A percentile compares a stretch with the other conserved stretches of the same genome.
These are phyloP conservation scores for Lepus americanus DNA, from an alignment of 2,113 vertebrate species.

Conservation along the genomic window DNA sequence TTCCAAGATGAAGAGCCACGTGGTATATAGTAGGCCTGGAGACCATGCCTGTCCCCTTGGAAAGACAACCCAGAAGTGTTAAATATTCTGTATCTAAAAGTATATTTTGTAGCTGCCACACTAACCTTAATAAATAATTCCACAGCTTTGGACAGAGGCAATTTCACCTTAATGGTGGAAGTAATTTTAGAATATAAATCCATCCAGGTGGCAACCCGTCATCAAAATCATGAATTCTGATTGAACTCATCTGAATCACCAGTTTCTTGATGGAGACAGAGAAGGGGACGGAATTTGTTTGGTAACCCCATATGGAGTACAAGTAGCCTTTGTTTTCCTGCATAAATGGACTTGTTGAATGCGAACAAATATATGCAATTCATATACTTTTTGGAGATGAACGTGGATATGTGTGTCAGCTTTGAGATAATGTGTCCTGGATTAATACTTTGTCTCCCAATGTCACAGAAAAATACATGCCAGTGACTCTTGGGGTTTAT, in stretches of 20 bases:
- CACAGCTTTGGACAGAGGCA: slow-evolving; percentile 77
- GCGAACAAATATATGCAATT: slow-evolving; percentile 88
- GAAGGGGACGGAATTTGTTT: slow-evolving; percentile 73
- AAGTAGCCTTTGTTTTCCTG: slow-evolving; percentile 84
- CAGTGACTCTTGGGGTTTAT: slow-evolving; percentile 66
- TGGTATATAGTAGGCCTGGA: slow-evolving; percentile 57
- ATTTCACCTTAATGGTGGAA: slow-evolving; percentile 77
- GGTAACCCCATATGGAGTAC: slow-evolving; percentile 79
- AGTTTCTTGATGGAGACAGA: slow-evolving; percentile 75
- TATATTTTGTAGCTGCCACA: slow-evolving; percentile 83
- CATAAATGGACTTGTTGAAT: slow-evolving; percentile 85
- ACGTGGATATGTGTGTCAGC: slow-evolving; percentile 80
- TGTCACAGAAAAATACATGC: slow-evolving; percentile 79
- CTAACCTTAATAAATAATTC: slow-evolving; percentile 77
- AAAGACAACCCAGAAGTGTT: slow-evolving; percentile 75
- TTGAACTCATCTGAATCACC: slow-evolving; percentile 63
- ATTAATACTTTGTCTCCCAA: slow-evolving; percentile 79
- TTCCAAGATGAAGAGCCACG: slow-evolving; percentile 64
- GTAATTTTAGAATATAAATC: slow-evolving; percentile 65
- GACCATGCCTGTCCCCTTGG: slow-evolving; percentile 68
- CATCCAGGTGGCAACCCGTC: slow-evolving; percentile 77
- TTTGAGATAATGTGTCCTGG: slow-evolving; percentile 81
- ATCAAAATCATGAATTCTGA: slow-evolving; percentile 65
- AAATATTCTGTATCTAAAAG: slow-evolving; percentile 74
- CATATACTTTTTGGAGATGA: slow-evolving; percentile 83